Evolutionary conservation across 2,113 vertebrate species (phyloP).

Genomic region (Garra rufa): DNA sequence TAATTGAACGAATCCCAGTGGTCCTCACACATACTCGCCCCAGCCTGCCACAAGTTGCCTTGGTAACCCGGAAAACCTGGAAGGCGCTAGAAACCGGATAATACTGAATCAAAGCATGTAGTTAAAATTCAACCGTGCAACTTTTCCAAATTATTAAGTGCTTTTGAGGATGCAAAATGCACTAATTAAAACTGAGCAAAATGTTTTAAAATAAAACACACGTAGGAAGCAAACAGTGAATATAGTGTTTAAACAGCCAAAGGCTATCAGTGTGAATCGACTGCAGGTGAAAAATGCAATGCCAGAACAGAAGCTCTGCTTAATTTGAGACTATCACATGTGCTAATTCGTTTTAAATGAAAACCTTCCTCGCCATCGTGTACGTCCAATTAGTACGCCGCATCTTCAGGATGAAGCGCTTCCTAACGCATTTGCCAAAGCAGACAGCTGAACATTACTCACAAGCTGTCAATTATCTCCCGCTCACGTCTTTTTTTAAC

Average conservation of each 20-base stretch:
- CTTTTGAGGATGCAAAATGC: constrained; percentile 9
- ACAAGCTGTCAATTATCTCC: constrained; percentile 62
- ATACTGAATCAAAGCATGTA: constrained; percentile 47
- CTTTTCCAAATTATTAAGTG: constrained; percentile 22
- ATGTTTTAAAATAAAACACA: constrained; percentile 15
- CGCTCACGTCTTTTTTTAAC: neutral
- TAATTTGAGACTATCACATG: constrained; percentile 68
- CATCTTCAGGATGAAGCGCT: constrained; percentile 57
- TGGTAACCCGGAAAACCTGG: constrained; percentile 63
- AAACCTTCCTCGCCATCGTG: constrained; percentile 52
- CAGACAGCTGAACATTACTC: constrained; percentile 59
- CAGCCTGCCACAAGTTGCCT: constrained; percentile 59
- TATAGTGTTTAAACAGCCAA: constrained; percentile 31
- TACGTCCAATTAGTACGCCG: constrained; percentile 66
- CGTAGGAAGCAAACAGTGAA: neutral
- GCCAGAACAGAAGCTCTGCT: constrained; percentile 53
- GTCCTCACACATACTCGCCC: neutral
- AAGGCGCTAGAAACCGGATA: constrained; percentile 37
- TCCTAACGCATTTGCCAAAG: constrained; percentile 59
- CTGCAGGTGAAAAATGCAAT: constrained; percentile 36
- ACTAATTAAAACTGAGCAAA: constrained; percentile 45
- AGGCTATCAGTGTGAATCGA: constrained; percentile 57
- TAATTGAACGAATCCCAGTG: constrained; percentile 43
- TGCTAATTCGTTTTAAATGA: constrained; percentile 74
- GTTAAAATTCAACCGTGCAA: constrained; percentile 10